Evolutionary conservation across 2,888 invertebrate species (phyloP).

Genomic region (Lasioglossum villosulum): DNA sequence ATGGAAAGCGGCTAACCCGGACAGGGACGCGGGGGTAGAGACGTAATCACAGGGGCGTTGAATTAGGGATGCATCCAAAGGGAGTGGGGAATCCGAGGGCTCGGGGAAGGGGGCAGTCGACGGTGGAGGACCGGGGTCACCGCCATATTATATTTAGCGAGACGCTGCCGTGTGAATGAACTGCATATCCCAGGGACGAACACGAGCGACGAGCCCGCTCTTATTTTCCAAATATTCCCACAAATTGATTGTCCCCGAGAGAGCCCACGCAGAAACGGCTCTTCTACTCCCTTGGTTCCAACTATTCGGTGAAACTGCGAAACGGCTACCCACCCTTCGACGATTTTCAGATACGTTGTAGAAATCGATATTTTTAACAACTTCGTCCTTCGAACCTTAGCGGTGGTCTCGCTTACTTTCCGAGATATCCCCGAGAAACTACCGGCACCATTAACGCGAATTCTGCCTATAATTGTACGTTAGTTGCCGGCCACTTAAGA

Average conservation of each 20-base stretch:
- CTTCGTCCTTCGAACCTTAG: not conserved
- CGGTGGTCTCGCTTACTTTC: too few relatives aligned
- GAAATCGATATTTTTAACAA: not conserved
- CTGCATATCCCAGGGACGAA: slow-evolving; percentile 78
- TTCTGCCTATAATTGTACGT: too few relatives aligned
- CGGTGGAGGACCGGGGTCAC: slow-evolving; percentile 73
- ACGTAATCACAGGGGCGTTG: slow-evolving; percentile 81
- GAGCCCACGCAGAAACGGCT: not conserved
- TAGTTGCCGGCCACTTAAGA: too few relatives aligned
- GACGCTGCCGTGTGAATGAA: slow-evolving; percentile 82
- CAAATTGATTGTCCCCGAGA: not conserved
- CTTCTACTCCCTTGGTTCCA: not conserved
- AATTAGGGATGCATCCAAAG: slow-evolving; percentile 75
- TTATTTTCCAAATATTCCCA: slow-evolving; percentile 36
- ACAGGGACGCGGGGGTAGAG: slow-evolving; percentile 65
- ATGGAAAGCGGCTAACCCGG: slow-evolving; percentile 28
- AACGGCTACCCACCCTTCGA: not conserved
- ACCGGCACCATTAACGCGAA: too few relatives aligned
- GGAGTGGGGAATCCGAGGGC: slow-evolving; percentile 51
- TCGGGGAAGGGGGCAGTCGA: slow-evolving; percentile 61
- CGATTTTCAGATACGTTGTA: not conserved
- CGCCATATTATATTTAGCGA: slow-evolving; percentile 83
- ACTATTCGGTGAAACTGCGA: not conserved
- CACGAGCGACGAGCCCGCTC: slow-evolving; percentile 34
- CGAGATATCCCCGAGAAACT: too few relatives aligned